Base-by-base conservation (phyloP, 2,888 invertebrate species). In the Lottia gigantea region DNA sequence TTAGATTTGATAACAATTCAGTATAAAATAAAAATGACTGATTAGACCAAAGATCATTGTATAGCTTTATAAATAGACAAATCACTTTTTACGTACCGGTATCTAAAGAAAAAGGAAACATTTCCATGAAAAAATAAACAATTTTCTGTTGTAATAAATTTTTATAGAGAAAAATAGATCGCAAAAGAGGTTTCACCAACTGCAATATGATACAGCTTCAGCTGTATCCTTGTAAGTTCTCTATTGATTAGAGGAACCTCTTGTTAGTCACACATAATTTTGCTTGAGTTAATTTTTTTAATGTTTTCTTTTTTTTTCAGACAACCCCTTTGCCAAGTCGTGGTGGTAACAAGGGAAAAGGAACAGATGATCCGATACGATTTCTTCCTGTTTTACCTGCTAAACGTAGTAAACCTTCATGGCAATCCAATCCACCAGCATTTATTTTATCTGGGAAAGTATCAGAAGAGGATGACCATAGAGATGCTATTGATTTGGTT, bases 351-450 rank as follows among this genome's bases (percentile, higher is more conserved):
- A 87, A 85, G 75, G 87, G 87, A 40, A 87, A 87, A 68, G 83
- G 83, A 3, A 86, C 87, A 64, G 80, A 83, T 77, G 88, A 88
- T 71, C 86, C 86, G 8, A 82, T 85, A n/a, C 77, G 82, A 55
- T 87, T 88, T 74, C 80, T 89, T 40, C 89, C 89, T 11, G 83
- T 84, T 23, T 76, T 89, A n/a, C 88, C 88, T 31, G 80, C 84
- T 25, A 87, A 85, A 71, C 80, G 87, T 64, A 72, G 78, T 46
- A 88, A 88, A 76, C 88, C 88, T 63, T 80, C 81, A 68, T 88
- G 88, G 88, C 84, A 85, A 67, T 76, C 81, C 49, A 85, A 84
- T 68, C 85, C 82, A 46, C 88, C 88, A 12, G 75, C 83, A n/a
- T 88, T 88, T 76, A 76, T 87, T 23, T 74, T 88, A 67, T 82